Percentiles rank a stretch among this genome's conserved stretches.
These are phyloP conservation scores for Euphydryas editha DNA, from an alignment of 2,888 invertebrate genomes.

Conservation along the genomic window DNA sequence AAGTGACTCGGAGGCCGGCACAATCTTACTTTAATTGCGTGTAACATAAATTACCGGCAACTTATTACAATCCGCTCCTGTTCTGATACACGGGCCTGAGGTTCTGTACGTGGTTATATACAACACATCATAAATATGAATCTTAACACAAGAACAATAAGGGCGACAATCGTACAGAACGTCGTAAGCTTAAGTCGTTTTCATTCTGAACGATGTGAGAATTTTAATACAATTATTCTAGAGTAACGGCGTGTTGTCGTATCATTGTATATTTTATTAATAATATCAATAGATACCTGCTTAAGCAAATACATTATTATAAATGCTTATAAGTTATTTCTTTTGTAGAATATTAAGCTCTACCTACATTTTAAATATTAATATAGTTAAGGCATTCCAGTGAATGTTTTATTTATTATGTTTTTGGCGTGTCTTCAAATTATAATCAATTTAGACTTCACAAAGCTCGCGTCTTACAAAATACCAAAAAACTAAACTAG, in stretches of 20 bases:
- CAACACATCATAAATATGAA: background rate
- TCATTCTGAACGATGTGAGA: constrained; percentile 30
- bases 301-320: background rate
- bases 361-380: too few relatives aligned
- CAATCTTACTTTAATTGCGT: constrained; percentile 83
- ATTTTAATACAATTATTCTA: constrained; percentile 39
- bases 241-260: constrained; percentile 21
- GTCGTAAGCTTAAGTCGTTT: constrained; percentile 21
- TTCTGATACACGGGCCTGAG: constrained; percentile 62
- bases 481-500: too few relatives aligned
- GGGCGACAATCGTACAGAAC: constrained; percentile 11
- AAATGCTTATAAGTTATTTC: background rate
- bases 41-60: constrained; percentile 80
- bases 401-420: too few relatives aligned
- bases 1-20: constrained; percentile 56
- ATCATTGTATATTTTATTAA: constrained; percentile 24
- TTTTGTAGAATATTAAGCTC: background rate
- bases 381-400: too few relatives aligned
- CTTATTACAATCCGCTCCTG: constrained; percentile 81
- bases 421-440: too few relatives aligned
- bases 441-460: too few relatives aligned
- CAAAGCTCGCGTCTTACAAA: too few relatives aligned
- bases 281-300: background rate
- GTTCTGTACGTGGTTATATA: constrained; percentile 14
- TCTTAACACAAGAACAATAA: constrained; percentile 21